Evolutionary conservation across 92 coral and sea anemone species (phyloP).

Genomic region (Zoanthus sociatus): DNA sequence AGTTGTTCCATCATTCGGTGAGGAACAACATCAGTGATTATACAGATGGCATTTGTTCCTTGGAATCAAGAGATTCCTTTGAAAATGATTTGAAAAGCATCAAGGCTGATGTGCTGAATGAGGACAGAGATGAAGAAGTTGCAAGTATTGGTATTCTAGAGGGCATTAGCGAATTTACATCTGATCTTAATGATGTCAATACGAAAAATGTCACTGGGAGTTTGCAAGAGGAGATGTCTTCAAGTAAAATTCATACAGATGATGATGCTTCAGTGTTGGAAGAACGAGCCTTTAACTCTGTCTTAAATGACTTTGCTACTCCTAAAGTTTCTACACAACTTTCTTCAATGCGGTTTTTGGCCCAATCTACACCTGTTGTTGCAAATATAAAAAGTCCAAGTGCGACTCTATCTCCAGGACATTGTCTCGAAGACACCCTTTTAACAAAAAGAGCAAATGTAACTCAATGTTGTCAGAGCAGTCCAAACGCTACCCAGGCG

Average conservation of each 20-base stretch:
- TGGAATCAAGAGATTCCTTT: conserved; percentile 3
- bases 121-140: neutral
- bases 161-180: neutral
- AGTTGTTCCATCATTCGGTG: conserved; percentile 5
- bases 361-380: conserved; percentile 36
- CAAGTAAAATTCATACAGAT: neutral
- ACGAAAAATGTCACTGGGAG: neutral
- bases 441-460: neutral
- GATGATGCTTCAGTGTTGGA: neutral
- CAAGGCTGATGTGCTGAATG: neutral
- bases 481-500: neutral
- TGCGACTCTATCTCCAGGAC: neutral
- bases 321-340: neutral
- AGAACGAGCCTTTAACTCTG: neutral
- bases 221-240: neutral
- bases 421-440: conserved; percentile 2
- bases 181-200: neutral
- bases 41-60: conserved; percentile 31
- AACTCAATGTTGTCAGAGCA: neutral
- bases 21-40: neutral
- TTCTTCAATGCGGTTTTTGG: neutral
- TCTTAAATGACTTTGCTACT: conserved; percentile 14
- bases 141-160: no score
- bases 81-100: neutral
- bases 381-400: neutral